Percentiles rank a stretch among this genome's conserved stretches.
Evolutionary conservation across 1,140 invertebrate species (phyloP).

Genomic region (Eupeodes corollae): DNA sequence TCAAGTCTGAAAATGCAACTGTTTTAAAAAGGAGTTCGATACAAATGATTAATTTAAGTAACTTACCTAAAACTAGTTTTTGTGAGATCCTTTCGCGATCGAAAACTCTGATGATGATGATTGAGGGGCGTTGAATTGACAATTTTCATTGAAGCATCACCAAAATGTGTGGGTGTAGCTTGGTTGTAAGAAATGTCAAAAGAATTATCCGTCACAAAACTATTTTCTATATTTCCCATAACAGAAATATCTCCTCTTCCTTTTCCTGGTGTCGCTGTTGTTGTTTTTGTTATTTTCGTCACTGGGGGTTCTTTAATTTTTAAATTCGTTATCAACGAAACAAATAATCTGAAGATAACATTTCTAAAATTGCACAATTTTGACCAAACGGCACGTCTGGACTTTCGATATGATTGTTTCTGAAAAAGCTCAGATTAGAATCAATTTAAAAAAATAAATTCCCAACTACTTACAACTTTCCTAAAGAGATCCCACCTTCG

Average conservation of each 20-base stretch:
- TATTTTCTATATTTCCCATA: conserved; percentile 5
- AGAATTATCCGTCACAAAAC: conserved; percentile 18
- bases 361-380: conserved; percentile 31
- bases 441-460: background rate
- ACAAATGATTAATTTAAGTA: background rate
- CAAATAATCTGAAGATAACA: conserved; percentile 17
- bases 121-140: conserved; percentile 29
- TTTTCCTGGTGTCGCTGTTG: conserved; percentile 25
- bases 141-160: conserved; percentile 7
- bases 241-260: conserved; percentile 15
- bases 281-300: conserved; percentile 15
- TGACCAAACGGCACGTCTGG: conserved; percentile 19
- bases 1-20: too few species aligned
- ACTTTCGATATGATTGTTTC: conserved; percentile 14
- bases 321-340: conserved; percentile 14
- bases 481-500: conserved; percentile 17
- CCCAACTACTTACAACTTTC: conserved; percentile 10
- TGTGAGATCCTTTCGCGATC: conserved; percentile 20
- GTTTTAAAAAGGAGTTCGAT: too few species aligned
- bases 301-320: conserved; percentile 5
- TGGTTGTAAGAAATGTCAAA: conserved; percentile 17
- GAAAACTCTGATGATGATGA: conserved; percentile 10
- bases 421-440: conserved; percentile 4
- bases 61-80: conserved; percentile 11
- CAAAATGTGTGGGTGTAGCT: conserved; percentile 12